Evolutionary conservation across 2,113 vertebrate species (phyloP).

Genomic region (Bufo gargarizans): DNA sequence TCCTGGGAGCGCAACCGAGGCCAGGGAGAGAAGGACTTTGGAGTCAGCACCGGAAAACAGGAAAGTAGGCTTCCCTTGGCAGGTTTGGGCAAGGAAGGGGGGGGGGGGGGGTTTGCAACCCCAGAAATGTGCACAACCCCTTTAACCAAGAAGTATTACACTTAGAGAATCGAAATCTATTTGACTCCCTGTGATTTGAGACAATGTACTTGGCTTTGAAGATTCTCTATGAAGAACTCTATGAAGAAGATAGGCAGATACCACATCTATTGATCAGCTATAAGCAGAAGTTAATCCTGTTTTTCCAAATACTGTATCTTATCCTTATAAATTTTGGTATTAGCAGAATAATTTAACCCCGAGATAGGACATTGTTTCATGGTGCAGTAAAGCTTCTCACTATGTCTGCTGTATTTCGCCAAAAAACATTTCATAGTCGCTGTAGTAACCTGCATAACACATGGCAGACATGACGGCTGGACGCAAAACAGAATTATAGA

Average conservation of each 20-base stretch:
- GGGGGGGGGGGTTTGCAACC: no score
- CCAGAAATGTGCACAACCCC: no score
- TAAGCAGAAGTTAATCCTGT: background rate
- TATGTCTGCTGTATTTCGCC: slow-evolving; percentile 60
- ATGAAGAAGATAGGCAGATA: no score
- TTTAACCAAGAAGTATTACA: no score
- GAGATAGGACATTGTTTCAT: slow-evolving; percentile 14
- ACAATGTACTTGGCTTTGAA: no score
- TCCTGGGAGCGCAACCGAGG: no score
- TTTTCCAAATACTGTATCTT: background rate
- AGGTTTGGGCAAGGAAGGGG: no score
- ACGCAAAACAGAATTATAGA: slow-evolving; percentile 30
- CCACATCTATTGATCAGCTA: background rate
- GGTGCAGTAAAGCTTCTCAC: slow-evolving; percentile 4
- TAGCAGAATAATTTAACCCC: slow-evolving; percentile 13
- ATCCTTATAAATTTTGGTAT: slow-evolving; percentile 7
- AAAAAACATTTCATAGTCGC: slow-evolving; percentile 58
- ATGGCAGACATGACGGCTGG: slow-evolving; percentile 61
- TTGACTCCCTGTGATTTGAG: background rate
- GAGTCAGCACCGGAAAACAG: no score
- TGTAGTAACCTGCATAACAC: slow-evolving; percentile 64
- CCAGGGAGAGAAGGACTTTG: no score
- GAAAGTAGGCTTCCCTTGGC: no score
- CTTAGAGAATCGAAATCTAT: no score
- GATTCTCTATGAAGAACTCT: background rate